A percentile compares a stretch with the other conserved stretches of the same genome.
Conservation (phyloP, 2,113 vertebrate species). For the Galbula dea region DNA sequence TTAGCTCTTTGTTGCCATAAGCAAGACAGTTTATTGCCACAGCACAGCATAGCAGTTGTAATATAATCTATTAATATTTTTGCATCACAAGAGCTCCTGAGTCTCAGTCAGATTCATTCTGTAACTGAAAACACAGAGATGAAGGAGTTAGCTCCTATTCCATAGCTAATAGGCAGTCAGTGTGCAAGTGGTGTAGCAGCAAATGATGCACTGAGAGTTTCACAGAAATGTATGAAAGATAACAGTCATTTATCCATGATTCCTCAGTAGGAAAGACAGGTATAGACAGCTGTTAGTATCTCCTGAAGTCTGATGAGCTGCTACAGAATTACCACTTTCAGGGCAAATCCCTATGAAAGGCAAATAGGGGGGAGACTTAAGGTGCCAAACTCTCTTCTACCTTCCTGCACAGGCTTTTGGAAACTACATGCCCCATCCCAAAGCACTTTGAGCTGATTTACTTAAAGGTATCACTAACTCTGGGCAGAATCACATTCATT, state of each 20-base stretch:
- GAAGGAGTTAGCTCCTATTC: background rate
- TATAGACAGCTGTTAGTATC: fast-evolving
- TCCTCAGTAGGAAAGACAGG: background rate
- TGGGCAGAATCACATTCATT: background rate
- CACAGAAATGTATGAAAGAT: background rate
- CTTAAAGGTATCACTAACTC: background rate
- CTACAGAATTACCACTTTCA: background rate
- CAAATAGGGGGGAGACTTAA: background rate
- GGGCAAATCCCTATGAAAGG: background rate
- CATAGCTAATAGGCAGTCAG: background rate
- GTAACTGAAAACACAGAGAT: background rate
- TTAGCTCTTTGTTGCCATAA: background rate
- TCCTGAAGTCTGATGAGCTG: background rate
- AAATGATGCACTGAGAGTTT: background rate
- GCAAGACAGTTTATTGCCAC: background rate
- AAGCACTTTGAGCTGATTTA: background rate
- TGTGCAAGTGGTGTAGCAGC: background rate
- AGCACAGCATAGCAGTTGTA: background rate
- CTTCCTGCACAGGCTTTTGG: background rate
- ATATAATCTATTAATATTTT: background rate
- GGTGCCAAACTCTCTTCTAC: background rate
- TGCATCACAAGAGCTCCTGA: background rate
- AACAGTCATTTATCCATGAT: background rate
- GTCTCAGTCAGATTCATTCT: background rate
- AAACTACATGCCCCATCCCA: background rate